phyloP scores from a whole-genome alignment of 2,797 vertebrate genomes.

The Brotogeris chrysoptera region DNA sequence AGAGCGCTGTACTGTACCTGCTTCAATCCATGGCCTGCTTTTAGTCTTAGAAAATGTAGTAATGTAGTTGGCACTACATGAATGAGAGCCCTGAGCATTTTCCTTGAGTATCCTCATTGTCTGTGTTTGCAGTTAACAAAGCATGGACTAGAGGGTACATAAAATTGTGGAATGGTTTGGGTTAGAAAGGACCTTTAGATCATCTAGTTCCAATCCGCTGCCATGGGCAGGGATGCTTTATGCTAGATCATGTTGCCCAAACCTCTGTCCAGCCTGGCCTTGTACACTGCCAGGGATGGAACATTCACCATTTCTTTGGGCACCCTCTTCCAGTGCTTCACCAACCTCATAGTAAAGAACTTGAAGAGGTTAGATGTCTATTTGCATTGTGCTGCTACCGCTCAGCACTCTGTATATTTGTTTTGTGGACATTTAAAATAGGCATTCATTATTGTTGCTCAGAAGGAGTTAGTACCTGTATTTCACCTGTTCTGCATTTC shows the following conservation, averaged over 20 bases:
- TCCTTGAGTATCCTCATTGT: background rate
- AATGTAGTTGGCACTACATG: background rate
- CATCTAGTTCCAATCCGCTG: background rate
- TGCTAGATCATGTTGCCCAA: background rate
- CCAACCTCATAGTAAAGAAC: background rate
- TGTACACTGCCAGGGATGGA: background rate
- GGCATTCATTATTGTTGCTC: accelerated
- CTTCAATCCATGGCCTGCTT: background rate
- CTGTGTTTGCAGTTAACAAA: background rate
- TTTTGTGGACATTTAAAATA: background rate
- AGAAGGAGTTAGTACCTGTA: background rate
- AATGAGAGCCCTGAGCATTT: background rate
- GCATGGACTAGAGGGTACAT: background rate
- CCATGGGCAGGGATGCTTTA: background rate
- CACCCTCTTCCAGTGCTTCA: background rate
- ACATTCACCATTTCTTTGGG: background rate
- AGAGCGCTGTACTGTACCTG: background rate
- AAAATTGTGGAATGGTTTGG: background rate
- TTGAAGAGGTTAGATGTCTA: background rate
- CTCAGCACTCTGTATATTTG: background rate
- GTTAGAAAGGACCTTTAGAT: background rate
- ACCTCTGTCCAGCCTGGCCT: background rate
- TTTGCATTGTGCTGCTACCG: background rate
- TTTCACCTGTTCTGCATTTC: background rate
- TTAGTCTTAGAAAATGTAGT: background rate